Conservation (phyloP, 2,797 vertebrate species). For the Sparidentex hasta region DNA sequence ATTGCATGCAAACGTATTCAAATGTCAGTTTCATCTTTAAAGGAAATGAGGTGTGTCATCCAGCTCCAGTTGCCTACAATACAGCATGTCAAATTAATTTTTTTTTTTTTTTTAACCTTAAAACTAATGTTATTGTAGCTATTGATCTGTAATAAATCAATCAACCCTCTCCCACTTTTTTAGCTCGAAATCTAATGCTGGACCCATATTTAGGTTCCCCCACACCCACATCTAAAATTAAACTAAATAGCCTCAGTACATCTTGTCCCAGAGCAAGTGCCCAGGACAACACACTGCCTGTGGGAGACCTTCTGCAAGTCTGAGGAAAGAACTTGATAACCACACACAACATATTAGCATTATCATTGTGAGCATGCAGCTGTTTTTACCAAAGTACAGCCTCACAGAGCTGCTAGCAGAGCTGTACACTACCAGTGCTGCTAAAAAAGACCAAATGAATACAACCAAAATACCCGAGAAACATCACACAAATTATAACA, state of each 20-base stretch:
- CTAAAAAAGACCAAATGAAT: background rate
- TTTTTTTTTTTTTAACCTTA: too few species aligned
- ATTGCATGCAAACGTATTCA: background rate
- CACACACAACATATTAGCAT: too few species aligned
- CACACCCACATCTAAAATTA: constrained; percentile 19
- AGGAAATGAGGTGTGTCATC: too few species aligned
- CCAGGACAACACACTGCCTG: background rate
- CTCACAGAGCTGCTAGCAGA: background rate
- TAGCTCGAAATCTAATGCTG: constrained; percentile 14
- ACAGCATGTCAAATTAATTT: too few species aligned
- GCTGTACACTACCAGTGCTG: background rate
- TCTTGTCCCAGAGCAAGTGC: constrained; percentile 14
- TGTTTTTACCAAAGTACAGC: background rate
- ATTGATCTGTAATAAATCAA: constrained; percentile 9
- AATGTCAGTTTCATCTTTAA: background rate
- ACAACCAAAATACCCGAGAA: too few species aligned
- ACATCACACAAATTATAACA: too few species aligned
- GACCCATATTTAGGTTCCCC: constrained; percentile 22
- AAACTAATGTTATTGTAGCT: background rate
- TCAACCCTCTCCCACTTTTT: background rate
- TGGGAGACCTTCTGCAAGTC: background rate
- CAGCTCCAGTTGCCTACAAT: too few species aligned
- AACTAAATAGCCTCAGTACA: constrained; percentile 26
- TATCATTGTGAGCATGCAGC: background rate
- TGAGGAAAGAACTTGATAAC: background rate